Percentiles rank a stretch among this genome's conserved stretches.
These are phyloP conservation scores for Macroglossus sobrinus DNA, from an alignment of 2,113 vertebrate species.

Conservation along the genomic window DNA sequence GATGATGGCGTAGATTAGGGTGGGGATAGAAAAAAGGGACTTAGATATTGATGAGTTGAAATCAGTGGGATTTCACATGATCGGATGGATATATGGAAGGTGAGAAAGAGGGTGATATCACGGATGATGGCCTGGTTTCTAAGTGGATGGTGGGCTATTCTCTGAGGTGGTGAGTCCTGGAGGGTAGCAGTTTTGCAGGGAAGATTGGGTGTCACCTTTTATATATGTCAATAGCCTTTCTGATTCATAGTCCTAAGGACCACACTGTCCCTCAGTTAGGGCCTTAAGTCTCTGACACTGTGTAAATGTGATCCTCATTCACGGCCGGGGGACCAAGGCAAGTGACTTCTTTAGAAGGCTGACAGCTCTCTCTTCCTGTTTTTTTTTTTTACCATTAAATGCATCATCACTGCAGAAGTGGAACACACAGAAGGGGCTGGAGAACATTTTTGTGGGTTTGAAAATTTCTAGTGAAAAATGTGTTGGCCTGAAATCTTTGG, in stretches of 20 bases:
- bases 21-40: neutral
- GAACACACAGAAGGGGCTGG: neutral
- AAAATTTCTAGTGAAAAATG: constrained; percentile 47
- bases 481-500: constrained; percentile 49
- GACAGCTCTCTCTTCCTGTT: neutral
- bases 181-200: neutral
- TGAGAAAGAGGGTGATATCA: neutral
- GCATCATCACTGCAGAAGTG: neutral
- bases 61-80: neutral
- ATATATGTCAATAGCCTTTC: neutral
- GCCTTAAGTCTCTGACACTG: neutral
- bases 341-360: constrained; percentile 1
- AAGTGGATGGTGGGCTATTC: neutral
- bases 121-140: neutral
- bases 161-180: neutral
- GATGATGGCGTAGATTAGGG: neutral
- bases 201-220: neutral
- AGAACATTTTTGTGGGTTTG: constrained; percentile 45
- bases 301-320: neutral
- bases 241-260: neutral
- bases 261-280: neutral
- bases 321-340: neutral
- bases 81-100: neutral
- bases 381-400: constrained; percentile 17
- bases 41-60: neutral